Evolutionary conservation across 2,797 vertebrate genomes (phyloP), one percentile per base, ranked within the genome.

Genomic region (Liasis olivaceus): DNA sequence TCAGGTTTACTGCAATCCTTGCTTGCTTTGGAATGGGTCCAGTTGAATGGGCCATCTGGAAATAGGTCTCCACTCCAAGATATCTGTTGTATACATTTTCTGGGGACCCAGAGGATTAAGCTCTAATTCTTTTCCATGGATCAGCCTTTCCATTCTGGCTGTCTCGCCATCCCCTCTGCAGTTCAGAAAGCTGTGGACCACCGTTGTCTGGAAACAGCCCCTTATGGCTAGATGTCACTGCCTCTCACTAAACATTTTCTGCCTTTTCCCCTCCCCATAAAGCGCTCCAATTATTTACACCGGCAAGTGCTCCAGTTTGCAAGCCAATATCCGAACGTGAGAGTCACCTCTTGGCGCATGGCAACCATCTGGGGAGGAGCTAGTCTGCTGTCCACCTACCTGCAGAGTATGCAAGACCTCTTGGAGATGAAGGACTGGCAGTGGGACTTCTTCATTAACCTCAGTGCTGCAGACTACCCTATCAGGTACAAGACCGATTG

Each of bases 381-480:
- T 92, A 99, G 99, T 90, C 98, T 99, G 85, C 97, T 99, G 91
- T 98, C 98, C 95, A 99, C 99, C 97, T 99, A 99, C 97, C 98
- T 99, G n/a, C 98, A 98, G 96, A 98, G 98, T 96, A 99, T 99
- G 99, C 97, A 97, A 24, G 99, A 99, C 97, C 97, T 99, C 31
- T 98, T 99, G 97, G 98, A 98, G 95, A 99, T 99, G 99, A 98
- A 96, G 56, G 98, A 99, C 97, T 99, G 99, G 99, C 98, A 97
- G 69, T 99, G 99, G 99, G 99, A 99, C 96, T 99, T 99, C 98
- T 99, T 99, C 98, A 99, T 99, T 96, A 99, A 99, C 98, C 98
- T 99, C 96, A 99, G 99, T 13, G 99, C 99, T 5, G 99, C 99
- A 0, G 99, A 99, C 98, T 99, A 99, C 94, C 99, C 99, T 3